Evolutionary conservation across 2,888 invertebrate species (phyloP), one percentile per base, ranked within the genome.

Genomic region (Bruchidius siliquastri): DNA sequence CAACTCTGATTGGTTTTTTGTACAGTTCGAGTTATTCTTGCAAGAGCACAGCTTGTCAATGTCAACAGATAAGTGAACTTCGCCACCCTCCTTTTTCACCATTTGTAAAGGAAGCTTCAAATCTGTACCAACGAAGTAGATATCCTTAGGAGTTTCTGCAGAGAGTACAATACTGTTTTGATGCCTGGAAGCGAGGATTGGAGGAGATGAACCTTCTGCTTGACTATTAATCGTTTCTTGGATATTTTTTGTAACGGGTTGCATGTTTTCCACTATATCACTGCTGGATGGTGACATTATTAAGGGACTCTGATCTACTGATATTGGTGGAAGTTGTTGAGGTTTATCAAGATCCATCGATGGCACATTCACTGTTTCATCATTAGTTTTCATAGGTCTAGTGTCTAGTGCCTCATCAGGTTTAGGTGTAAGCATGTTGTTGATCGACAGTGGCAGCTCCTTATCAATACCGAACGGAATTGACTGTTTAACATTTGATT

Each of bases 81-180:
- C 78, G 4, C 86, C 86, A 75, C 86, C 83, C 0, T 79, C 72
- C 73, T 81, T 80, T 73, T 81, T 80, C 49, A 80, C 80, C 79
- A 86, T 80, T 74, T 84, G 82, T 30, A 87, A 77, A 3, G 87
- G 87, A 13, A 87, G 77, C 76, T 85, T 84, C 49, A 87, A 84
- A 30, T 85, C 86, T 73, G 84, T 82, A 3, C 86, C 86, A 3
- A 83, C 76, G 74, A 86, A 86, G 73, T 80, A 84, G 49, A 86
- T 76, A 71, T 82, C 81, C 22, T 77, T 75, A 0, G 79, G 77
- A 22, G 76, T 75, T 0, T 20, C 22, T 67, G 70, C 67, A 20
- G 73, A 0, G 73, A 71, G 21, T 8, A 26, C 69, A 6, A 72
- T n/a, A n/a, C 8, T 10, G 20, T 3, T 71, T 71, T 26, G 30